Evolutionary conservation across 2,797 vertebrate species (phyloP).

Genomic region (Cephalopachus bancanus): DNA sequence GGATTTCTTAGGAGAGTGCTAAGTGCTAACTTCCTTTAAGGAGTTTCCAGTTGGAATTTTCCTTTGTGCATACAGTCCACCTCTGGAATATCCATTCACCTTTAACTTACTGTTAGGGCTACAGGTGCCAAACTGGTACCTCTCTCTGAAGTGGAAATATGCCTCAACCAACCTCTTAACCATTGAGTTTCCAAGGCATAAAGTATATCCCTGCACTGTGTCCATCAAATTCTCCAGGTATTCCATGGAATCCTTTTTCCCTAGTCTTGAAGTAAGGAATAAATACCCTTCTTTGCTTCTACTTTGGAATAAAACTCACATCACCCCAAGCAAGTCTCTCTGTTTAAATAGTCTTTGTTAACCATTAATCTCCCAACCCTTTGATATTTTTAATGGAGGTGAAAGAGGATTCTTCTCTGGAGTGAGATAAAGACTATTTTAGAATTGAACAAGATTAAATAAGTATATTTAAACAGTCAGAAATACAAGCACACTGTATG

Average conservation of each 20-base stretch:
- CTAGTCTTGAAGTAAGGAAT: not conserved
- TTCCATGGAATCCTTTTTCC: not conserved
- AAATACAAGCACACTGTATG: not conserved
- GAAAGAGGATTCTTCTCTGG: not conserved
- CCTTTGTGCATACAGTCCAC: not conserved
- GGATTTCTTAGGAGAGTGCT: not conserved
- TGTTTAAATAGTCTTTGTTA: not conserved
- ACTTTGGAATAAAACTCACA: not conserved
- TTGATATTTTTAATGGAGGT: not conserved
- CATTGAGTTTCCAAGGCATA: not conserved
- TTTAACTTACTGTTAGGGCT: not conserved
- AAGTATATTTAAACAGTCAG: not conserved
- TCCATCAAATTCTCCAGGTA: not conserved
- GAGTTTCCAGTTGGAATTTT: not conserved
- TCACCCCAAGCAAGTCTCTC: not conserved
- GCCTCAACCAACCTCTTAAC: not conserved
- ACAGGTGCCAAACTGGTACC: not conserved
- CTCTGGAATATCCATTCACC: not conserved
- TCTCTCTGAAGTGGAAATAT: not conserved
- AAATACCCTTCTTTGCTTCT: not conserved
- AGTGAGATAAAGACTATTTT: not conserved
- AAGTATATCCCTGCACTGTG: not conserved
- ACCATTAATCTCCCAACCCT: not conserved
- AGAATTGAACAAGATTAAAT: not conserved
- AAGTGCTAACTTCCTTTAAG: not conserved